Percentiles rank a stretch among this genome's conserved stretches.
Evolutionary conservation across 1,140 invertebrate species (phyloP).

Genomic region (Lasioglossum albipes): DNA sequence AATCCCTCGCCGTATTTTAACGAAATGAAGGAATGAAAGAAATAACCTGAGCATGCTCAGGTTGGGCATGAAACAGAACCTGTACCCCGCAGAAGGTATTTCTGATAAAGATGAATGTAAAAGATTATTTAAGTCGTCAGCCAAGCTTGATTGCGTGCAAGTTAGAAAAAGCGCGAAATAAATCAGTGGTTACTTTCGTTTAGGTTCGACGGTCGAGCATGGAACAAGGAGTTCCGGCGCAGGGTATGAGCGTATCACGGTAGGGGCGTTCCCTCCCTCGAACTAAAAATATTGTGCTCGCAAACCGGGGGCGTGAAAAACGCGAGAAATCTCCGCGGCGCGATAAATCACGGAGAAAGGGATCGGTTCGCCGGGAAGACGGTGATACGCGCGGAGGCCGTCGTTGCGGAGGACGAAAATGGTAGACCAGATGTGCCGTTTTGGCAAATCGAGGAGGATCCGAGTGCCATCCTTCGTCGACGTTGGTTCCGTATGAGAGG

Average conservation of each 20-base stretch:
- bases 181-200: background rate
- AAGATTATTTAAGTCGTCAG: no score
- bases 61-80: no score
- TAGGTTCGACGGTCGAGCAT: no score
- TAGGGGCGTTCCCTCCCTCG: background rate
- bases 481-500: no score
- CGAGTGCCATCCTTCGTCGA: conserved; percentile 1
- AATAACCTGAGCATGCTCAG: no score
- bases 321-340: conserved; percentile 3
- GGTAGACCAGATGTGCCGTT: conserved; percentile 44
- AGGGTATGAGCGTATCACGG: background rate
- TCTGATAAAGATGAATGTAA: no score
- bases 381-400: background rate
- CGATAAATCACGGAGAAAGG: conserved; percentile 17
- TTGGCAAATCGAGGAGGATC: conserved; percentile 50
- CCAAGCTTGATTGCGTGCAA: no score
- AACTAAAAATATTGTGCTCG: background rate
- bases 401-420: conserved; percentile 9
- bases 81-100: no score
- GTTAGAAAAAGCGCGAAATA: no score
- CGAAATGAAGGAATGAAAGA: no score
- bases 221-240: no score
- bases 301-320: background rate
- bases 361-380: conserved; percentile 11
- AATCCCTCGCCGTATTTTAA: no score